Base-by-base conservation (phyloP, 2,888 invertebrate species). In the Aporophyla nigra region DNA sequence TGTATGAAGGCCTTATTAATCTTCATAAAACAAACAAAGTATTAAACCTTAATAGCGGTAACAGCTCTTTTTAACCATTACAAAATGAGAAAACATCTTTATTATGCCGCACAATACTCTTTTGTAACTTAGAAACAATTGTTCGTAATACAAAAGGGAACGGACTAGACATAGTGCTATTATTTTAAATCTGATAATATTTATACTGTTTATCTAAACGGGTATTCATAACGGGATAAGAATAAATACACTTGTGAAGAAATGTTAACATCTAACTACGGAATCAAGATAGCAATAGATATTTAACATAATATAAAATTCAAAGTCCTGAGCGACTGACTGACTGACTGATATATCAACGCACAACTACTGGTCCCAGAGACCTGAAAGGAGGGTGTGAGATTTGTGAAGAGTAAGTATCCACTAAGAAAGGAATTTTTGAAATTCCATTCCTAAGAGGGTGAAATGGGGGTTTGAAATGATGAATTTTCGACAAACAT, bases 101-200 rank as follows among this genome's bases (percentile, higher is more conserved):
- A 70, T 79, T 43, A 83, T 33, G 58, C 58, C 27, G 24, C 51
- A 79, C 73, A 73, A 78, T 65, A 16, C 63, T 59, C 65, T 43
- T 83, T 81, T 79, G 33, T 70, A 56, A 66, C 24, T 49, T 21
- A 58, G 54, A 80, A 80, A 74, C 81, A 83, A 81, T 83, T 79
- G 73, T 53, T 7, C 69, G 53, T 6, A 61, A 70, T 5, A 80
- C 80, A 83, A 83, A 66, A 43, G 73, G 12, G n/a, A 49, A 65
- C 56, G 21, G 40, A 33, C 51, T 58, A 46, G 43, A 46, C 43
- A 10, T 46, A 24, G 62, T 21, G 40, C 12, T 67, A 53, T 77
- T 65, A 61, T 53, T 77, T 65, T 77, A 24, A 63, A 83, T 78
- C 72, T 69, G 70, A 61, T 81, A 65, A 51, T 58, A n/a, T 54